phyloP scores from a whole-genome alignment of 2,113 vertebrate species.

The Rhegmatorhina hoffmannsi region DNA sequence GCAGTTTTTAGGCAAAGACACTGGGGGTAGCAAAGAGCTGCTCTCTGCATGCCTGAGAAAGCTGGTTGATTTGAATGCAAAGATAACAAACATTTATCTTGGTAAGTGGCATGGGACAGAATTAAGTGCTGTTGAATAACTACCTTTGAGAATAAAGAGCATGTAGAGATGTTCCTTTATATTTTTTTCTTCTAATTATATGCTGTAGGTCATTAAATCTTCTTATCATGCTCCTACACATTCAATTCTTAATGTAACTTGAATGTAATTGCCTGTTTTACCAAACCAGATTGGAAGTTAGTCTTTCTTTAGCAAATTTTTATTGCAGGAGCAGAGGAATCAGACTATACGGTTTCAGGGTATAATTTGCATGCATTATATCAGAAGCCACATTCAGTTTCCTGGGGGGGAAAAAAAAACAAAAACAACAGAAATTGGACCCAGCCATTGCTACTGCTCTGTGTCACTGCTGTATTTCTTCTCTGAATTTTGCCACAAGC shows the following conservation, averaged over 20 bases:
- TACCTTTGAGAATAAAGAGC: slow-evolving; percentile 31
- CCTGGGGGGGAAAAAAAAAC: background rate
- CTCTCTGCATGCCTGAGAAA: background rate
- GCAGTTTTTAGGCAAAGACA: background rate
- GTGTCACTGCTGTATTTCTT: background rate
- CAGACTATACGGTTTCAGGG: background rate
- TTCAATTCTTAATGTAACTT: slow-evolving; percentile 12
- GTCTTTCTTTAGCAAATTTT: background rate
- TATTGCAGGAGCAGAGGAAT: background rate
- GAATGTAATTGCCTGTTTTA: slow-evolving; percentile 52
- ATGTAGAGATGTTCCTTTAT: slow-evolving; percentile 17
- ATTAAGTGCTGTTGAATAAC: background rate
- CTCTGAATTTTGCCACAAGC: background rate
- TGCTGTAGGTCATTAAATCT: slow-evolving; percentile 46
- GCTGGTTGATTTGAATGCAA: background rate
- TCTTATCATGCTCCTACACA: slow-evolving; percentile 48
- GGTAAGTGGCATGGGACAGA: background rate
- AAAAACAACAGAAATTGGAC: background rate
- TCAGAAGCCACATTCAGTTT: background rate
- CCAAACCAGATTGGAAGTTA: background rate
- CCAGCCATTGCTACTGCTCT: background rate
- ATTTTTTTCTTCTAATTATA: slow-evolving; percentile 33
- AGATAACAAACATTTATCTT: slow-evolving; percentile 54
- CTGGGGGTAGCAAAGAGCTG: background rate
- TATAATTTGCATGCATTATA: background rate